Conservation (phyloP, 2,797 vertebrate genomes). For the Hippopotamyrus pictus region DNA sequence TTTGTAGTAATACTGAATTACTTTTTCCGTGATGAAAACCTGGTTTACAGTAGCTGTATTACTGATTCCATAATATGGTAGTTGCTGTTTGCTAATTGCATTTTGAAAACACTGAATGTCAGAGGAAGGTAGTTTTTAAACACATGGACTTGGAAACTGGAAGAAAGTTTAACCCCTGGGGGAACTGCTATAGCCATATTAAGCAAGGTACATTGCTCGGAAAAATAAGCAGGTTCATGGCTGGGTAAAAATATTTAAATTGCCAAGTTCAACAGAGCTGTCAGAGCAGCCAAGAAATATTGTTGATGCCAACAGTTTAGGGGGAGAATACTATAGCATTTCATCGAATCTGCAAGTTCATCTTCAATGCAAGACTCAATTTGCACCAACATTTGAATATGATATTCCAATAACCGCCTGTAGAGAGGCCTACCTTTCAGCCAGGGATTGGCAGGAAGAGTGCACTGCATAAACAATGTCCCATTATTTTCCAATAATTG, state of each 20-base stretch:
- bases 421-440: not conserved
- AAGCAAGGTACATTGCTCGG: not conserved
- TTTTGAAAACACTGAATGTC: not conserved
- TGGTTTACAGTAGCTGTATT: not conserved
- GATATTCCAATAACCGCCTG: not conserved
- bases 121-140: not conserved
- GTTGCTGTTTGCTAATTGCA: not conserved
- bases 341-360: not conserved
- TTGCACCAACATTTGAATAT: not conserved
- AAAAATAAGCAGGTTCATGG: not conserved
- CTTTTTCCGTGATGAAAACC: not conserved
- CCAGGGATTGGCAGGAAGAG: not conserved
- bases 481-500: not conserved
- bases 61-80: not conserved
- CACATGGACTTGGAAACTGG: not conserved
- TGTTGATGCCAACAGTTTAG: not conserved
- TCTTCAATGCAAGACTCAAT: not conserved
- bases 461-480: not conserved
- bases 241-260: not conserved
- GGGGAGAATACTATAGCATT: not conserved
- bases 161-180: not conserved
- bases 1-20: too few relatives aligned
- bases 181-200: not conserved
- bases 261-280: not conserved
- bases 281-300: not conserved